phyloP scores from a whole-genome alignment of 2,888 invertebrate species.

The Acleris sparsana region DNA sequence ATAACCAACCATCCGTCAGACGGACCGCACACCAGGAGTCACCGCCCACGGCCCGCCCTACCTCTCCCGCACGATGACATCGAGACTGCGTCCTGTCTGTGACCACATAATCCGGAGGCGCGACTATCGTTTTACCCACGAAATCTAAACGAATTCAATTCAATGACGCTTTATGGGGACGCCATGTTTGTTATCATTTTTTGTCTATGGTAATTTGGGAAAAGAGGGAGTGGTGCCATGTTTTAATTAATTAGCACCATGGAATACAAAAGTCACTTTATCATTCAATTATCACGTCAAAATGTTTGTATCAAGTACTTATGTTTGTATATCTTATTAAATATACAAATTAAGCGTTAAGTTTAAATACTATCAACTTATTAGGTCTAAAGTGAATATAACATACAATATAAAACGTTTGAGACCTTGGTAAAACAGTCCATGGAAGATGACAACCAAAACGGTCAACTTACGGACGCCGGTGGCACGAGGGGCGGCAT shows the following conservation, averaged over 20 bases:
- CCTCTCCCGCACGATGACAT: conserved; percentile 63
- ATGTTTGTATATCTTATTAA: no score
- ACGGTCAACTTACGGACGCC: no score
- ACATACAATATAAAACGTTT: not conserved
- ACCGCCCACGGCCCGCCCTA: conserved; percentile 39
- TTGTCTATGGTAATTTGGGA: conserved; percentile 45
- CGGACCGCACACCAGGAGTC: not conserved
- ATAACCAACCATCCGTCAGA: conserved; percentile 19
- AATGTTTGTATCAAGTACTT: no score
- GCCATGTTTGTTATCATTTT: conserved; percentile 78
- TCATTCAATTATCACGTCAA: no score
- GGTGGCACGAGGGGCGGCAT: no score
- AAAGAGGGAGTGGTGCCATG: conserved; percentile 24
- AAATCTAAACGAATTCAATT: conserved; percentile 61
- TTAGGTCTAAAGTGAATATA: no score
- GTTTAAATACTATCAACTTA: no score
- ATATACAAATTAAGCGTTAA: no score
- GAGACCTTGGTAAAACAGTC: conserved; percentile 1
- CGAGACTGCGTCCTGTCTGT: conserved; percentile 53
- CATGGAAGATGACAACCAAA: not conserved
- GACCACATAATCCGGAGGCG: conserved; percentile 61
- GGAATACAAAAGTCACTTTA: no score
- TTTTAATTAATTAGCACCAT: not conserved
- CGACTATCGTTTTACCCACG: conserved; percentile 43
- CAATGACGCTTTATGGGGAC: conserved; percentile 62